Percentiles rank a stretch among this genome's conserved stretches.
phyloP scores from a whole-genome alignment of 2,113 vertebrate species.

The Ceyx melanurus region DNA sequence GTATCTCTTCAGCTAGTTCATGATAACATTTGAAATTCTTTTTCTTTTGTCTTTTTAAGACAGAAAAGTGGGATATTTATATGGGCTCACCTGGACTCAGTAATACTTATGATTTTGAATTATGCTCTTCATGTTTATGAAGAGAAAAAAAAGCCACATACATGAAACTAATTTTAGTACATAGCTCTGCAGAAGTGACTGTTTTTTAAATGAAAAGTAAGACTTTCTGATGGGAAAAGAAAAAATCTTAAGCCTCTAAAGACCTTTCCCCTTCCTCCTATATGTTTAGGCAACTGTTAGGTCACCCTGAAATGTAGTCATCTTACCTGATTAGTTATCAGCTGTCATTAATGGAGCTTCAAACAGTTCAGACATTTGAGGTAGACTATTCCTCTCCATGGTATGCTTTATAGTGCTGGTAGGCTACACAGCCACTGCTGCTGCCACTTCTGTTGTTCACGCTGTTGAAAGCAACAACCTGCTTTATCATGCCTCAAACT shows the following conservation, averaged over 20 bases:
- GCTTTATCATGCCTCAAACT: not conserved
- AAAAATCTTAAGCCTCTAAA: not conserved
- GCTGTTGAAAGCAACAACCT: not conserved
- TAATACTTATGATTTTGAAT: not conserved
- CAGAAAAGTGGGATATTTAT: not conserved
- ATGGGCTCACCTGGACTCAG: not conserved
- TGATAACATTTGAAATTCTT: conserved; percentile 2
- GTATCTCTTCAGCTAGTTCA: not conserved
- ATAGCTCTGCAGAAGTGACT: not conserved
- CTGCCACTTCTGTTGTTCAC: not conserved
- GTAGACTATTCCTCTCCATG: not conserved
- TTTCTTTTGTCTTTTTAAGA: conserved; percentile 1
- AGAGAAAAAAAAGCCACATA: not conserved
- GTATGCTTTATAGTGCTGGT: not conserved
- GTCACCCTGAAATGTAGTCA: not conserved
- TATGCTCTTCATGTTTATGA: not conserved
- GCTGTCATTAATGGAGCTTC: not conserved
- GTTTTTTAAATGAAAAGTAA: not conserved
- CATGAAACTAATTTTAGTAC: not conserved
- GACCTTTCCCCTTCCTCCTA: not conserved
- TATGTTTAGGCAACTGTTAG: not conserved
- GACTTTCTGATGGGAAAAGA: not conserved
- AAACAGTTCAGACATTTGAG: not conserved
- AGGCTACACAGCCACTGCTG: not conserved
- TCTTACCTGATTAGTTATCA: not conserved